Base-by-base conservation (phyloP, 2,888 invertebrate genomes). In the Formica aserva region DNA sequence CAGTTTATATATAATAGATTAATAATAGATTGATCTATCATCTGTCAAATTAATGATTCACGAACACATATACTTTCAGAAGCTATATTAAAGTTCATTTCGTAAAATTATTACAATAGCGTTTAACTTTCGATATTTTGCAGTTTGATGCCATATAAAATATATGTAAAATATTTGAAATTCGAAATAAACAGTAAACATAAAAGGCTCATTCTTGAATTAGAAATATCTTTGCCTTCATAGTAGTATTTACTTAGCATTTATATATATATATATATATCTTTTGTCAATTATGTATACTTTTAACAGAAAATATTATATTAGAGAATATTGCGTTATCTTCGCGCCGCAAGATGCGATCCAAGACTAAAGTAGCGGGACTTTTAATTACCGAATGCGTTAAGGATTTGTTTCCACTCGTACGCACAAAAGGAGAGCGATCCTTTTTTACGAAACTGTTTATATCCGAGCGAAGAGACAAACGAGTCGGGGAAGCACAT, bases 401-500 rank as follows among this genome's bases (percentile, higher is more conserved):
- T 48, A 75, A 80, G 35, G 62, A 18, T 26, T 18, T 45, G 32
- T 41, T 32, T 57, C 57, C 35, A 22, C 13, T 22, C n/a, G 8
- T n/a, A 15, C 5, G 22, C 15, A 11, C 9, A 22, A 76, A 63
- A 76, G n/a, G 18, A 62, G 45, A 71, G 45, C 18, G 45, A 78
- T 82, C 35, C n/a, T n/a, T 13, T 63, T 77, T 62, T 5, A 35
- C 38, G 26, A 41, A 69, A 62, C 29, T 41, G 52, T 52, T 83
- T 80, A 67, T 45, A 65, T 29, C n/a, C 29, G 41, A 13, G 29
- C 66, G 78, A 78, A 60, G 48, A 52, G 71, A 69, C 67, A 78
- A 83, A 78, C 65, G 45, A 77, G 57, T 57, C 65, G 57, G 22
- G 67, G 84, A 67, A 48, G 82, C 65, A 29, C 26, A 62, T 22